Percentiles rank a stretch among this genome's conserved stretches.
phyloP scores from a whole-genome alignment of 2,888 invertebrate genomes.

The Netelia fuscicornis region DNA sequence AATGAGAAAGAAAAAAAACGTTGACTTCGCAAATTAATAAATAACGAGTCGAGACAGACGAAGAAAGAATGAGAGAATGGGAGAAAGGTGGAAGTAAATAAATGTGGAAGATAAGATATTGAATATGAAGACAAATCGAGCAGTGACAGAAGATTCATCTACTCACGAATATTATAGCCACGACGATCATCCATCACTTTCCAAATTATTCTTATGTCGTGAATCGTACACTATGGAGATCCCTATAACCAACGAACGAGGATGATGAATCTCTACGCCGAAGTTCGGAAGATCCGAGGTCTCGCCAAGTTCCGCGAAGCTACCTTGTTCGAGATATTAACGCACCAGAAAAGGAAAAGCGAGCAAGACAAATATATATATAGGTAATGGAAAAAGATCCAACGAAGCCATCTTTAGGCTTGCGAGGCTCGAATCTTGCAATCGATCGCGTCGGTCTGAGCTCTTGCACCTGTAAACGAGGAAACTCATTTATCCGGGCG shows the following conservation, averaged over 20 bases:
- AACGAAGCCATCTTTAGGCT: neutral
- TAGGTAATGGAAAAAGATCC: constrained; percentile 29
- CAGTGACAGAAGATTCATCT: constrained; percentile 45
- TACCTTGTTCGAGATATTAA: constrained; percentile 49
- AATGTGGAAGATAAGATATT: constrained; percentile 15
- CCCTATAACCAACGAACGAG: constrained; percentile 24
- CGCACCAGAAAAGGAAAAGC: constrained; percentile 14
- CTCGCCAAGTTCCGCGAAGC: constrained; percentile 44
- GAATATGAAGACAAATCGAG: constrained; percentile 42
- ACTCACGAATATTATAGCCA: constrained; percentile 32
- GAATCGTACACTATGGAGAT: constrained; percentile 31
- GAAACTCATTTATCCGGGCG: constrained; percentile 52
- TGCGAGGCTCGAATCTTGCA: constrained; percentile 27
- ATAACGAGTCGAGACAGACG: neutral
- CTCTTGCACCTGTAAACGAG: constrained; percentile 53
- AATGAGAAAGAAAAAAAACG: neutral
- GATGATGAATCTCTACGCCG: constrained; percentile 51
- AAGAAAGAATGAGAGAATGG: neutral
- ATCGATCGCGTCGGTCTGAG: constrained; percentile 47
- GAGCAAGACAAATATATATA: constrained; percentile 8
- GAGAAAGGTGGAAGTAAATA: constrained; percentile 3
- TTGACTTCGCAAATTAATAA: neutral
- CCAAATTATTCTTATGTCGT: constrained; percentile 58
- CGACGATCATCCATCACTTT: constrained; percentile 56
- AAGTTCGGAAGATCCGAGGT: constrained; percentile 15